Evolutionary conservation across 2,113 vertebrate genomes (phyloP).

Genomic region (Conger conger): DNA sequence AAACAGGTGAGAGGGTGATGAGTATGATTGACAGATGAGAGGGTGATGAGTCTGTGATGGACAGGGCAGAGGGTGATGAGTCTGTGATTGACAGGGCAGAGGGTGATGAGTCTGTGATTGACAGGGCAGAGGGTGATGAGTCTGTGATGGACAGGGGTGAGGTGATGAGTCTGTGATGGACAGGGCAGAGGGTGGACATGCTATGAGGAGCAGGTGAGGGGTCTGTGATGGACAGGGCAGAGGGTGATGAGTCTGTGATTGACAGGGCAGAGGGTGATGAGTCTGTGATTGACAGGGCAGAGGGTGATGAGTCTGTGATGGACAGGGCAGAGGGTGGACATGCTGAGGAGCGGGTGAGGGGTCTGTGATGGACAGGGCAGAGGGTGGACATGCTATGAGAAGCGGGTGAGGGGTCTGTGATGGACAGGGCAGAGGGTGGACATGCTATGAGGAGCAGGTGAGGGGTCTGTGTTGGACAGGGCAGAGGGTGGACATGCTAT

Average conservation of each 20-base stretch:
- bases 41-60: slow-evolving; percentile 18
- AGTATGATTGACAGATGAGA: no score
- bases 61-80: neutral
- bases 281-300: neutral
- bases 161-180: neutral
- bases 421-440: slow-evolving; percentile 9
- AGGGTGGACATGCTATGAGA: no score
- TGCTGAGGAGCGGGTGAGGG: neutral
- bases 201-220: neutral
- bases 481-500: neutral
- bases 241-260: neutral
- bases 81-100: neutral
- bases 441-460: no score
- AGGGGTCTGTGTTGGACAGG: neutral
- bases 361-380: no score
- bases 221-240: neutral
- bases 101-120: neutral
- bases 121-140: neutral
- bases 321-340: neutral
- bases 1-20: no score
- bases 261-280: no score
- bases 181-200: no score
- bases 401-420: neutral
- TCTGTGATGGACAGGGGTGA: neutral
- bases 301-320: neutral